Conservation (phyloP, 2,797 vertebrate species). For the Parauchenoglanis ngamensis region DNA sequence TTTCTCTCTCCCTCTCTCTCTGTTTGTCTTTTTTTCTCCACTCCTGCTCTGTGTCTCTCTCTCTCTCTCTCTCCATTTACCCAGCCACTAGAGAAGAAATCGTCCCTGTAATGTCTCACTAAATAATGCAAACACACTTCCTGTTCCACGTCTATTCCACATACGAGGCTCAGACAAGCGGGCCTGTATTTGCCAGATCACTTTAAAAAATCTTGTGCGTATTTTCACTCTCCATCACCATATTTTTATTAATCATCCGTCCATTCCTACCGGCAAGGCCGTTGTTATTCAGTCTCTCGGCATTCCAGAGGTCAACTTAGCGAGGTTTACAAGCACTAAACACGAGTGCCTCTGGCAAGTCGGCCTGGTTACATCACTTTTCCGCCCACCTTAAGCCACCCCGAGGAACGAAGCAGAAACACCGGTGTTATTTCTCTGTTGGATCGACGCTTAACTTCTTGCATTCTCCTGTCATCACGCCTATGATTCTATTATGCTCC, state of each 20-base stretch:
- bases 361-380: slow-evolving; percentile 58
- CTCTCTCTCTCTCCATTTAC: slow-evolving; percentile 27
- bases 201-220: not conserved
- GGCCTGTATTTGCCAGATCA: not conserved
- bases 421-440: slow-evolving; percentile 70
- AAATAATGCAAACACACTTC: slow-evolving; percentile 48
- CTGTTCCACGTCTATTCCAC: slow-evolving; percentile 22
- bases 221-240: not conserved
- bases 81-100: slow-evolving; percentile 41
- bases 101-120: slow-evolving; percentile 42
- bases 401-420: slow-evolving; percentile 62
- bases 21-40: no score
- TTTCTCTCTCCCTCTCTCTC: not conserved
- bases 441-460: slow-evolving; percentile 65
- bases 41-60: no score
- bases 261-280: not conserved
- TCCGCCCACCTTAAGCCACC: slow-evolving; percentile 55
- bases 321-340: slow-evolving; percentile 23
- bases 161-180: slow-evolving; percentile 6
- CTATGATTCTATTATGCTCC: slow-evolving; percentile 74
- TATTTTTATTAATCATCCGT: slow-evolving; percentile 3
- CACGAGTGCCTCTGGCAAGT: not conserved
- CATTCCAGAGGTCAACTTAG: slow-evolving; percentile 11
- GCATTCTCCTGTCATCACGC: slow-evolving; percentile 70
- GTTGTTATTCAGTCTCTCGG: slow-evolving; percentile 15